Evolutionary conservation across 2,113 vertebrate genomes (phyloP).

Genomic region (Pristiophorus japonicus): DNA sequence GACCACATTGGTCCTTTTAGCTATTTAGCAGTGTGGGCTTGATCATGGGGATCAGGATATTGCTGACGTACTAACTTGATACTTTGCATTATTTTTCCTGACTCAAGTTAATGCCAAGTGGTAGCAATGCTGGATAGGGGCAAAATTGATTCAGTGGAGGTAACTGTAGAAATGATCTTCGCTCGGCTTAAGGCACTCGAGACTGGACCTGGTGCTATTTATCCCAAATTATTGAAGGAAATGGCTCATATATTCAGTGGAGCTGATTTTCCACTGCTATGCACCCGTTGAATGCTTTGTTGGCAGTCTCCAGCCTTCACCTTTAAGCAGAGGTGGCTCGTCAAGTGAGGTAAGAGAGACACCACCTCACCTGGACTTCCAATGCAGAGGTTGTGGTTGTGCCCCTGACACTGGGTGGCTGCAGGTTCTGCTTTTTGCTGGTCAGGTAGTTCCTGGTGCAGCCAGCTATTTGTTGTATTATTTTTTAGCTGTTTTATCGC

Average conservation of each 20-base stretch:
- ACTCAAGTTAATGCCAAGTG: neutral
- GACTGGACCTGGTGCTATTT: neutral
- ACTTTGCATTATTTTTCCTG: neutral
- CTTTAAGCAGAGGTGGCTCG: neutral
- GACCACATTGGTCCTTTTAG: neutral
- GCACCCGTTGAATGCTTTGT: neutral
- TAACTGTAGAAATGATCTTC: neutral
- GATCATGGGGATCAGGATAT: neutral
- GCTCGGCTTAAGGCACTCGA: neutral
- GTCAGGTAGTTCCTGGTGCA: no score
- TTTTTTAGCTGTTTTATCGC: no score
- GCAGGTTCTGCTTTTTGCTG: no score
- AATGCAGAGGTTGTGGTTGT: neutral
- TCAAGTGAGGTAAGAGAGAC: neutral
- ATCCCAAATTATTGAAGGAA: neutral
- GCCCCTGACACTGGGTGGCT: neutral
- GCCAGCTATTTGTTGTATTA: no score
- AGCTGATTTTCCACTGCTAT: neutral
- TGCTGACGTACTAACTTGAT: neutral
- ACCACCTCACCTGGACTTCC: neutral
- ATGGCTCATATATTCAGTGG: neutral
- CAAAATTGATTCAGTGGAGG: neutral
- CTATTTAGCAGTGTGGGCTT: neutral
- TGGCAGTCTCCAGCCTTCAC: neutral
- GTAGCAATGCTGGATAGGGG: neutral